Evolutionary conservation across 1,140 invertebrate species (phyloP), one percentile per base, ranked within the genome.

Genomic region (Anastrepha ludens): DNA sequence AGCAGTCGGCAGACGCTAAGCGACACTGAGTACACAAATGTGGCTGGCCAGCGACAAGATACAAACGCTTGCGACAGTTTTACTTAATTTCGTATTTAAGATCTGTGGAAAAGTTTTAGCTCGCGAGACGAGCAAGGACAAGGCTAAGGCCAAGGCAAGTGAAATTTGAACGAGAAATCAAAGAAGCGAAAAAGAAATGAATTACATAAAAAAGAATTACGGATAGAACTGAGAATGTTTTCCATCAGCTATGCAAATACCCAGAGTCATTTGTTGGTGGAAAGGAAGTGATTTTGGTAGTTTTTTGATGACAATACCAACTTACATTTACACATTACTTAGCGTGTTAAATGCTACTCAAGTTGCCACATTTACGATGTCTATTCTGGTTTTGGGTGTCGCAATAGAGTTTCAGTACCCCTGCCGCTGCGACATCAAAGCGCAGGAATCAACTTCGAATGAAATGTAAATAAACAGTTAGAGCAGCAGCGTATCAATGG

Each of bases 41-140:
- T 58, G 74, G 47, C 74, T 58, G 74, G 15, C 47, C 74, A 81
- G 47, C 2, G 74, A 50, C 74, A 55, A n/a, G 44, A 50, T 17
- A 15, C 47, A 20, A 81, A 55, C 47, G 47, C 44, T 15, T 55
- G 47, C 7, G 74, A 81, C 44, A 55, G 47, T 81, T 81, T n/a
- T 5, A 81, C 74, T 81, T 81, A 81, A 81, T 81, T 81, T 81
- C 74, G 47, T 81, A 74, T 74, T 74, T 74, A 74, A 74, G 47
- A 74, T 47, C 70, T 44, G 13, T 2, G 47, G n/a, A 81, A 81
- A 81, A 81, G 47, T 81, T 81, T 55, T 7, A 74, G 9, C 29
- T 74, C 47, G 13, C 41, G 17, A 9, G 15, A 17, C 70, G 13
- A 41, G 29, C 70, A 74, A 74, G 70, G 70, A 74, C 41, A 50